phyloP scores from a whole-genome alignment of 2,888 invertebrate species.

The Tridacna gigas region DNA sequence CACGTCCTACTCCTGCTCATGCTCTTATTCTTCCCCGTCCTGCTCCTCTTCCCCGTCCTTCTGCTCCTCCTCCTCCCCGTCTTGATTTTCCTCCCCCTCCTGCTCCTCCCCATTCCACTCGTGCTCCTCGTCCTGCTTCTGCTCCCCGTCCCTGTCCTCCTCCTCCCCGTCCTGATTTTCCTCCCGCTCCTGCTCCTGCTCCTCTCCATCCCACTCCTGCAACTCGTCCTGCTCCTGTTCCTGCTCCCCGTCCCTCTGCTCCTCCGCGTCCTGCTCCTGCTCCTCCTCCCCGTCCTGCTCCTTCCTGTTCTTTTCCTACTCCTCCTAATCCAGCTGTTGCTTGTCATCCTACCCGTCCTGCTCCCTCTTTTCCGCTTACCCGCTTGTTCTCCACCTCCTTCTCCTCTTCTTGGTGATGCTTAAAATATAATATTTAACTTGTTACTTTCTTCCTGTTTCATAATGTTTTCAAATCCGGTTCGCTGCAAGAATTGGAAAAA shows the following conservation, averaged over 20 bases:
- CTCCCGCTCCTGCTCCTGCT: background rate
- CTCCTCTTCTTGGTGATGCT: no score
- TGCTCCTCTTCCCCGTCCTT: background rate
- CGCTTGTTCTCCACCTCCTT: background rate
- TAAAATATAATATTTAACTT: no score
- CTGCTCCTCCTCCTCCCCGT: background rate
- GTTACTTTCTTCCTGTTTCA: background rate
- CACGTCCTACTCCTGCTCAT: conserved; percentile 9
- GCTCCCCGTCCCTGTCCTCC: background rate
- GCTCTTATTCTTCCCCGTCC: conserved; percentile 1
- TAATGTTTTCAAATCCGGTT: background rate
- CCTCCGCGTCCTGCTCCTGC: background rate
- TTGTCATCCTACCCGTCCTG: no score
- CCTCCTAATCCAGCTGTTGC: no score
- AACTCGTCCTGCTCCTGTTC: background rate
- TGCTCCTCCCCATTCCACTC: background rate
- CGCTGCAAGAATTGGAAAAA: no score
- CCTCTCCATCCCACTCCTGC: background rate
- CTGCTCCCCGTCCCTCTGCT: background rate
- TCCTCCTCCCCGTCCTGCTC: no score
- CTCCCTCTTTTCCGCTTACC: no score
- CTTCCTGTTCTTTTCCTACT: no score
- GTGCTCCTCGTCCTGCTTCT: background rate
- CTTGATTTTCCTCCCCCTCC: no score
- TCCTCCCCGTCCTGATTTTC: background rate